Evolutionary conservation across 2,888 invertebrate species (phyloP).

Genomic region (Trachelus tabidus): DNA sequence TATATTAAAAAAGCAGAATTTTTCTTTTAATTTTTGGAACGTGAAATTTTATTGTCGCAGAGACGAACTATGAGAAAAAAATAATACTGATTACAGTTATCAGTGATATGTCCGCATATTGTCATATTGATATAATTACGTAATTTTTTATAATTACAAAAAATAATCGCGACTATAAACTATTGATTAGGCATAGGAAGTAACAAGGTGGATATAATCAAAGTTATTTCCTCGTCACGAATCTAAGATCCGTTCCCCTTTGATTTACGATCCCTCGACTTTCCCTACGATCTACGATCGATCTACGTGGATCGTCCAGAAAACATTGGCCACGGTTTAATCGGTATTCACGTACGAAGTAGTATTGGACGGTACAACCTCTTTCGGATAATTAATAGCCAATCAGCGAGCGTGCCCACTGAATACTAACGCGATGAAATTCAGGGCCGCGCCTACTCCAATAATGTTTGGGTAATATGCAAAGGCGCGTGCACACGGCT

Average conservation of each 20-base stretch:
- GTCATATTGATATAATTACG: too few relatives aligned
- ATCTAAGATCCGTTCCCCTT: conserved; percentile 51
- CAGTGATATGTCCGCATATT: too few relatives aligned
- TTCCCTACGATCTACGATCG: conserved; percentile 49
- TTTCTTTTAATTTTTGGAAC: too few relatives aligned
- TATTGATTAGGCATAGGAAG: conserved; percentile 9
- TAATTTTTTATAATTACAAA: too few relatives aligned
- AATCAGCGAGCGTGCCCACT: conserved; percentile 53
- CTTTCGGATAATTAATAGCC: conserved; percentile 57
- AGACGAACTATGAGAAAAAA: too few relatives aligned
- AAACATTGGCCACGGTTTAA: conserved; percentile 52
- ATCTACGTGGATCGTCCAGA: conserved; percentile 39
- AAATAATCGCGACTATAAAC: too few relatives aligned
- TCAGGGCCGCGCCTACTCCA: too few relatives aligned
- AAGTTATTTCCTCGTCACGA: conserved; percentile 18
- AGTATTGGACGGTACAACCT: conserved; percentile 39
- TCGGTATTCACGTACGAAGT: conserved; percentile 57
- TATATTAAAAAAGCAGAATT: too few relatives aligned
- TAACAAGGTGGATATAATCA: conserved; percentile 28
- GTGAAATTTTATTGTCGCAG: too few relatives aligned
- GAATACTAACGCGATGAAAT: conserved; percentile 46
- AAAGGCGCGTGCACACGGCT: conserved; percentile 15
- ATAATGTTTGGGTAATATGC: conserved; percentile 31
- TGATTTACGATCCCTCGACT: conserved; percentile 45
- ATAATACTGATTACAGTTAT: too few relatives aligned